Conservation (phyloP, 2,113 vertebrate genomes). For the Thinocorus orbignyianus region DNA sequence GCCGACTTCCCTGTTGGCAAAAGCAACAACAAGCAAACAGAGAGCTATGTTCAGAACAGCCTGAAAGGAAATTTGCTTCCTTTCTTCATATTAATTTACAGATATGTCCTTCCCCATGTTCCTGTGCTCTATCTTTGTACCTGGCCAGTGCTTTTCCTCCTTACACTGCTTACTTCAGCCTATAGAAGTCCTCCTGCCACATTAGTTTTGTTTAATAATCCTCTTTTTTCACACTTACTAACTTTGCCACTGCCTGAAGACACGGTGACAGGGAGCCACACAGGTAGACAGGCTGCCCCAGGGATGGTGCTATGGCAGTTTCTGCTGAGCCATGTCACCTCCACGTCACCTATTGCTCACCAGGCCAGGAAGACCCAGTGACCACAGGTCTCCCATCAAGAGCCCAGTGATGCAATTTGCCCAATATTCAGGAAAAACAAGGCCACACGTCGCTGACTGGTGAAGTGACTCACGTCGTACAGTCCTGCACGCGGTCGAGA, state of each 20-base stretch:
- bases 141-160: not conserved
- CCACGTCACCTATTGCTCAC: not conserved
- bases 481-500: not conserved
- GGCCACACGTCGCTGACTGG: not conserved
- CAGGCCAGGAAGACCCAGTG: not conserved
- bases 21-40: slow-evolving; percentile 35
- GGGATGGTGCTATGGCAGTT: not conserved
- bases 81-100: not conserved
- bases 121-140: not conserved
- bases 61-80: not conserved
- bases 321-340: not conserved
- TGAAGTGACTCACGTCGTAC: slow-evolving; percentile 6
- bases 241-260: not conserved
- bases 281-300: not conserved
- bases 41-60: not conserved
- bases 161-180: not conserved
- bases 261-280: not conserved
- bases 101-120: not conserved
- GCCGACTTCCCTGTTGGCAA: slow-evolving; percentile 1
- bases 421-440: not conserved
- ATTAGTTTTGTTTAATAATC: not conserved
- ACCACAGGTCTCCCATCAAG: not conserved
- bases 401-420: not conserved
- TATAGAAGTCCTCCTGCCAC: not conserved
- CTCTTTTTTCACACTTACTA: not conserved